Evolutionary conservation across 2,888 invertebrate genomes (phyloP), one percentile per base, ranked within the genome.

Genomic region (Megamerina dolium): DNA sequence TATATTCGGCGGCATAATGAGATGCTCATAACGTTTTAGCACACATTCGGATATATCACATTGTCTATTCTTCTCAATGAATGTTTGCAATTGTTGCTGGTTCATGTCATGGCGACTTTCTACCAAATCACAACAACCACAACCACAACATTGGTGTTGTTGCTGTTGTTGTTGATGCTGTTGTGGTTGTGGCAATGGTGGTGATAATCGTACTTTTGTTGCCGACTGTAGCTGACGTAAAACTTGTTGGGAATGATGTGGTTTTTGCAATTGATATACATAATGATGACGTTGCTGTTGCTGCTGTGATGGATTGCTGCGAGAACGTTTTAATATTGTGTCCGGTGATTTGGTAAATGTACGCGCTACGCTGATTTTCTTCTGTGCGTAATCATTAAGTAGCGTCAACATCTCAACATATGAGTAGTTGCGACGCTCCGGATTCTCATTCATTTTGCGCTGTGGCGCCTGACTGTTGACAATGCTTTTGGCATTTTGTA

Each of bases 381-480:
- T 42, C 49, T 61, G 34, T 54, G 39, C 54, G 36, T 60, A n/a
- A n/a, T n/a, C 51, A 17, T 59, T 60, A 37, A 58, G 60, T 0
- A 57, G 41, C 1, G 37, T 49, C 19, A 65, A 48, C 61, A 64
- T 60, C 47, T 61, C 61, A 48, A 63, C 55, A 21, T 57, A 64
- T 4, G 59, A 52, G 2, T 56, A 36, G 29, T 64, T 57, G 51
- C n/a, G n/a, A n/a, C 54, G 57, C 34, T 43, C 41, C 12, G 41
- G 37, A 14, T 10, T 1, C 4, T 16, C 31, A 18, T 9, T 26
- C 3, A 21, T 19, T 1, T 27, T 18, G 21, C 52, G 56, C 5
- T 49, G 51, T 3, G 61, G 61, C 17, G 56, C 43, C 12, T 54
- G 55, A 4, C 52, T 59, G 14, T 58, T 49, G 2, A 59, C 53